phyloP scores from a whole-genome alignment of 1,140 invertebrate species.

The Gerris buenoi region DNA sequence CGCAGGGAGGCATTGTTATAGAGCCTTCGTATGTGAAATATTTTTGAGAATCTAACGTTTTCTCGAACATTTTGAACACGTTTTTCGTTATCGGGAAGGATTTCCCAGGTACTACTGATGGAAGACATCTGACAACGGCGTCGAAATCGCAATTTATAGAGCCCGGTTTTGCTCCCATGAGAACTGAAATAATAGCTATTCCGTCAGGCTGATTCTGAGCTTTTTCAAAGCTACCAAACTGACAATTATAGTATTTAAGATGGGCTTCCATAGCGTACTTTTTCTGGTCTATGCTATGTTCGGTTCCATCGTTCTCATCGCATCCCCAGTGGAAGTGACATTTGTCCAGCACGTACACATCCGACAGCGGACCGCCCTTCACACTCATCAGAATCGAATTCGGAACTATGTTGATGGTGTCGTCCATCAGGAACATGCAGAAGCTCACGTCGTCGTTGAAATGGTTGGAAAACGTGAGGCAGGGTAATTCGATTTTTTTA shows the following conservation, averaged over 20 bases:
- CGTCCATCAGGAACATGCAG: not conserved
- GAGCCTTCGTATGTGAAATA: conserved; percentile 57
- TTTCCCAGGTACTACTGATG: not conserved
- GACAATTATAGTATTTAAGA: not conserved
- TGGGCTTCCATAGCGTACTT: not conserved
- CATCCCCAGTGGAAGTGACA: not conserved
- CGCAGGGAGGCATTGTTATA: conserved; percentile 56
- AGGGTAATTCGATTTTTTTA: not conserved
- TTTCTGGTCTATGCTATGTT: not conserved
- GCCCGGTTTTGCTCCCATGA: not conserved
- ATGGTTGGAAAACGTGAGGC: not conserved
- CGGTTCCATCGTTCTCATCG: not conserved
- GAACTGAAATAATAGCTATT: not conserved
- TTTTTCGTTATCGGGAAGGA: not conserved
- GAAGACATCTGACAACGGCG: not conserved
- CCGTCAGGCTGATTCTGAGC: not conserved
- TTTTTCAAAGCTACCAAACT: not conserved
- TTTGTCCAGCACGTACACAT: not conserved
- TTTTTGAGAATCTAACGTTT: not conserved
- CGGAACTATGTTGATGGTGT: not conserved
- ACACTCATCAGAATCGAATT: not conserved
- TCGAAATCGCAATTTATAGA: not conserved
- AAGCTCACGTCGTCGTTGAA: not conserved
- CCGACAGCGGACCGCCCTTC: not conserved
- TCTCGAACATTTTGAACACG: not conserved